Evolutionary conservation across 2,888 invertebrate genomes (phyloP).

Genomic region (Caenorhabditis sinica): DNA sequence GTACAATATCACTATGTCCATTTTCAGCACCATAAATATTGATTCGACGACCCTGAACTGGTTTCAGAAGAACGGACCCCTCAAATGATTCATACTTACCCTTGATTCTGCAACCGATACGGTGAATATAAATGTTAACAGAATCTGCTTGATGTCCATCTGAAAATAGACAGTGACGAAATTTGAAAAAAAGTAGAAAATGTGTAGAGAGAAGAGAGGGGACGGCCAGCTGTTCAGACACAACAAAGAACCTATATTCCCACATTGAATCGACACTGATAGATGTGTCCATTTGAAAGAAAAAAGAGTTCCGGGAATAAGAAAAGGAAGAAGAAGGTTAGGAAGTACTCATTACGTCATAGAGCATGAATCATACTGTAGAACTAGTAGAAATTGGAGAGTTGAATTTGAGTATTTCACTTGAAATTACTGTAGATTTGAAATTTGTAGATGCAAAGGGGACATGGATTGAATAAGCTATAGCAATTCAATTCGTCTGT

Average conservation of each 20-base stretch:
- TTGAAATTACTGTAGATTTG: too few species aligned
- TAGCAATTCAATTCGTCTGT: too few species aligned
- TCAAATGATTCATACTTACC: conserved; percentile 18
- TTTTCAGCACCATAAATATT: conserved; percentile 74
- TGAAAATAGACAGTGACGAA: not conserved
- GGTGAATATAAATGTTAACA: not conserved
- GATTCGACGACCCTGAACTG: conserved; percentile 73
- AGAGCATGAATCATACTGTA: too few species aligned
- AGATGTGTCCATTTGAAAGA: conserved; percentile 10
- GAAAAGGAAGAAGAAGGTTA: not conserved
- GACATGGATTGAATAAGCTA: too few species aligned
- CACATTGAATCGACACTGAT: conserved; percentile 42
- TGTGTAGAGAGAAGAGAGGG: not conserved
- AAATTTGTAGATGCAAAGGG: too few species aligned
- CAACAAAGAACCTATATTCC: conserved; percentile 24
- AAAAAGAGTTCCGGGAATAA: conserved; percentile 34
- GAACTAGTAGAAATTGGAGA: too few species aligned
- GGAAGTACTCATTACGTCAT: not conserved
- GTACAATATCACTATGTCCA: conserved; percentile 77
- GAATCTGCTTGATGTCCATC: conserved; percentile 47
- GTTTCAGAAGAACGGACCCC: not conserved
- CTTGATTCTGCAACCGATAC: conserved; percentile 22
- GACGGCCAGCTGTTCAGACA: conserved; percentile 53
- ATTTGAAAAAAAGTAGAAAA: not conserved
- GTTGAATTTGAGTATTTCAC: too few species aligned